phyloP scores from a whole-genome alignment of 2,113 vertebrate genomes.

The Camarhynchus parvulus region DNA sequence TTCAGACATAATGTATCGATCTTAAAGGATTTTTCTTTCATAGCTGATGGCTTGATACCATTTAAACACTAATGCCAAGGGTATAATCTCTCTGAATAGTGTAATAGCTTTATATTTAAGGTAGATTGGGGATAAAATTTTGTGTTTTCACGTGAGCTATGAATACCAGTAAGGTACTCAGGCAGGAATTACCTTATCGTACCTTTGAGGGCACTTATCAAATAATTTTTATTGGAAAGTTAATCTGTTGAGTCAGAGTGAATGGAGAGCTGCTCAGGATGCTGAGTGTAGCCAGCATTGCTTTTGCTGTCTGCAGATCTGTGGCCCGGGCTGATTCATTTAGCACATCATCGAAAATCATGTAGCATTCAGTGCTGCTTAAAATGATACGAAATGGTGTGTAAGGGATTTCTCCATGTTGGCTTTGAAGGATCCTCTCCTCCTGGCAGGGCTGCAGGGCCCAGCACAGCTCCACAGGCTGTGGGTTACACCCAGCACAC shows the following conservation, averaged over 20 bases:
- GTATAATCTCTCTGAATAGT: slow-evolving; percentile 44
- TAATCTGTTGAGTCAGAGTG: slow-evolving; percentile 69
- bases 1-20: slow-evolving; percentile 14
- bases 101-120: slow-evolving; percentile 53
- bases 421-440: slow-evolving; percentile 44
- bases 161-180: slow-evolving; percentile 51
- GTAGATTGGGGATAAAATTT: slow-evolving; percentile 63
- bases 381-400: slow-evolving; percentile 63
- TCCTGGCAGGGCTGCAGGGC: slow-evolving; percentile 21
- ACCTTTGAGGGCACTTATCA: slow-evolving; percentile 64
- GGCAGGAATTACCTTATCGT: slow-evolving; percentile 63
- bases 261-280: slow-evolving; percentile 66
- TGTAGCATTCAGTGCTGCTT: slow-evolving; percentile 61
- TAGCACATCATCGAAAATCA: slow-evolving; percentile 69
- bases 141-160: slow-evolving; percentile 45
- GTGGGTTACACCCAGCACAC: fast-evolving
- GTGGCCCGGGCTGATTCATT: slow-evolving; percentile 72
- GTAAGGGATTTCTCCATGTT: slow-evolving; percentile 13
- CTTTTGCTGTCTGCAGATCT: slow-evolving; percentile 39
- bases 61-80: slow-evolving; percentile 39
- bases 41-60: slow-evolving; percentile 29
- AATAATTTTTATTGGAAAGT: slow-evolving; percentile 66
- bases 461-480: neutral
- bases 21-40: slow-evolving; percentile 48
- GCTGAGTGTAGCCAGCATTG: slow-evolving; percentile 54